Conservation (phyloP, 2,888 invertebrate genomes). For the Clostera curtula region DNA sequence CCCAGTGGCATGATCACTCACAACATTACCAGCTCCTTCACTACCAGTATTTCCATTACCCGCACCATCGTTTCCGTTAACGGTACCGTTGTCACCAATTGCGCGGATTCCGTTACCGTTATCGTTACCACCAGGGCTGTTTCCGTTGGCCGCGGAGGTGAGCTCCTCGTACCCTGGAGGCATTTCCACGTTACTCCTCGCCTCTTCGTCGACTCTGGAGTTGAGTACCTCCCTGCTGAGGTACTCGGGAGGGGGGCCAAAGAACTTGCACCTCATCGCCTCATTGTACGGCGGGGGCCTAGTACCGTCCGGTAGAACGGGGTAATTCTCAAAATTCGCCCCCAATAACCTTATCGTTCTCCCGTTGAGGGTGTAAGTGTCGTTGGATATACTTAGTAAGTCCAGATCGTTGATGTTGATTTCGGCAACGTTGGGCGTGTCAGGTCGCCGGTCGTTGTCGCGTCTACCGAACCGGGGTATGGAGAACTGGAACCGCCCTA, state of each 20-base stretch:
- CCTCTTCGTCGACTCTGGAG: slow-evolving; percentile 38
- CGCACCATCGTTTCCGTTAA: slow-evolving; percentile 10
- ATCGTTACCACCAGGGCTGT: slow-evolving; percentile 7
- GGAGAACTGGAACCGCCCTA: slow-evolving; percentile 54
- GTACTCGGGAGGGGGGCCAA: slow-evolving; percentile 66
- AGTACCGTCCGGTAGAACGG: slow-evolving; percentile 26
- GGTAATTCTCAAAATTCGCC: slow-evolving; percentile 53
- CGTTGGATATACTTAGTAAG: slow-evolving; percentile 44
- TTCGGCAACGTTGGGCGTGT: slow-evolving; percentile 57
- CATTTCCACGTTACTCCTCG: slow-evolving; percentile 51
- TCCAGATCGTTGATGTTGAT: slow-evolving; percentile 50
- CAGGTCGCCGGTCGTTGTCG: slow-evolving; percentile 35
- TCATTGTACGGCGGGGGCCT: slow-evolving; percentile 60
- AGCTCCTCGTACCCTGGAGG: slow-evolving; percentile 60
- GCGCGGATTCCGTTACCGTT: slow-evolving; percentile 5
- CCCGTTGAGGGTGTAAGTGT: slow-evolving; percentile 63
- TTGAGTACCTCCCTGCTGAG: slow-evolving; percentile 44
- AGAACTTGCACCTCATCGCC: slow-evolving; percentile 50
- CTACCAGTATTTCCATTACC: slow-evolving; percentile 7
- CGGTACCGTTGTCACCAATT: slow-evolving; percentile 8
- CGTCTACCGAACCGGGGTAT: slow-evolving; percentile 47
- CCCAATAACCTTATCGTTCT: slow-evolving; percentile 58
- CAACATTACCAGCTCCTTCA: slow-evolving; percentile 12
- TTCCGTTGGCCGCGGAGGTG: slow-evolving; percentile 12
- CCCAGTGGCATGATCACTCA: too few species aligned